Conservation (phyloP, 2,888 invertebrate genomes). For the Eristalis tenax region DNA sequence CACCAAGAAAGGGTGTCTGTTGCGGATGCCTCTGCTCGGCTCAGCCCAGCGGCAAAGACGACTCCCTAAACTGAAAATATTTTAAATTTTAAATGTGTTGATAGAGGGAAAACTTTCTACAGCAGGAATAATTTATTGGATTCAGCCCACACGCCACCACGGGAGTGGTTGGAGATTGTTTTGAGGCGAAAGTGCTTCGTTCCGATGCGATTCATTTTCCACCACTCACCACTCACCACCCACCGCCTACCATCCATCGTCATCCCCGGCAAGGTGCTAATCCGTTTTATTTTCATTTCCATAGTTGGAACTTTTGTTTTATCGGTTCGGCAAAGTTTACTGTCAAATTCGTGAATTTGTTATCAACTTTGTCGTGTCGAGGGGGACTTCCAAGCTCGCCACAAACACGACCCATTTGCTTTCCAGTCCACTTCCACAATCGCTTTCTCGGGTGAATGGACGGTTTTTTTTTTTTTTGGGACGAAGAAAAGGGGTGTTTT, state of each 20-base stretch:
- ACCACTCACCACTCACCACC: background rate
- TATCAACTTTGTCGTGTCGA: conserved; percentile 20
- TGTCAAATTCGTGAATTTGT: conserved; percentile 42
- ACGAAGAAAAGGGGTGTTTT: conserved; percentile 4
- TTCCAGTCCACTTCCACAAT: background rate
- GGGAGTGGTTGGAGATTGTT: conserved; percentile 30
- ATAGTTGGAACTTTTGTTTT: conserved; percentile 39
- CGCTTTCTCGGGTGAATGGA: background rate
- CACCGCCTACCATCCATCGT: too few species aligned
- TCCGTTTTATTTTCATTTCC: conserved; percentile 49
- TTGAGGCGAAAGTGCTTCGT: conserved; percentile 39
- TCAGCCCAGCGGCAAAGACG: background rate
- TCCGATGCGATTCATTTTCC: conserved; percentile 33
- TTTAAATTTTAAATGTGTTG: conserved; percentile 59
- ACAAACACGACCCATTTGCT: background rate
- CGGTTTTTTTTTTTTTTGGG: background rate
- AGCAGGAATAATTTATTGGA: conserved; percentile 61
- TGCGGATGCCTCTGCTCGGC: background rate
- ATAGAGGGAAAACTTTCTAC: conserved; percentile 45
- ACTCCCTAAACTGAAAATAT: conserved; percentile 9
- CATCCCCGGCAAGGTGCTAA: conserved; percentile 49
- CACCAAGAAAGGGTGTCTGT: background rate
- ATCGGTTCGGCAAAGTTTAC: conserved; percentile 54
- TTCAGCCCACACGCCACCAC: conserved; percentile 8
- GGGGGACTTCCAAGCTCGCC: background rate